Evolutionary conservation across 2,888 invertebrate species (phyloP).

Genomic region (Drosophila engyochracea): DNA sequence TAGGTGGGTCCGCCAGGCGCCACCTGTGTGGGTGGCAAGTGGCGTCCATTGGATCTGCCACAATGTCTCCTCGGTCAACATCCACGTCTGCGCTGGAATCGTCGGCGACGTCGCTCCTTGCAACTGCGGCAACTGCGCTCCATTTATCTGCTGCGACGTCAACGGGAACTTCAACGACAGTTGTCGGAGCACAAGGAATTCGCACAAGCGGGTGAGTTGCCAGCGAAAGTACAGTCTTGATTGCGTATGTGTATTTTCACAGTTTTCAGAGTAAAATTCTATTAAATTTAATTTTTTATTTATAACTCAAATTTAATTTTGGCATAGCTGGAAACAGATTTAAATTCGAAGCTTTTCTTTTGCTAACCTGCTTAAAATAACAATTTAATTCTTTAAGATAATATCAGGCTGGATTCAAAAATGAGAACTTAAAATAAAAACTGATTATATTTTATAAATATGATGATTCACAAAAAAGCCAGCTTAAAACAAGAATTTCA

Average conservation of each 20-base stretch:
- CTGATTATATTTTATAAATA: too few species aligned
- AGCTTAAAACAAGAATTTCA: background rate
- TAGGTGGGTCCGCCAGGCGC: constrained; percentile 95
- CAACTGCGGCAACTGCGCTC: constrained; percentile 81
- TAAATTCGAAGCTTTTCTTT: background rate
- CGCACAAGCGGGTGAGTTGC: constrained; percentile 13
- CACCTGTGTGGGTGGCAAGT: constrained; percentile 96
- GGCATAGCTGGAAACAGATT: background rate
- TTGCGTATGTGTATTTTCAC: background rate
- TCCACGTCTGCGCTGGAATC: constrained; percentile 93
- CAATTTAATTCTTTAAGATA: background rate
- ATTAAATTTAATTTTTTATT: background rate
- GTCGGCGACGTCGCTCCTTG: constrained; percentile 87
- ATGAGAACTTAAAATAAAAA: too few species aligned
- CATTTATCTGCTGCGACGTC: constrained; percentile 76
- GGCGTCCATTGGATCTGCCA: constrained; percentile 96
- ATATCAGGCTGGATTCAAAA: too few species aligned
- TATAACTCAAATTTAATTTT: background rate
- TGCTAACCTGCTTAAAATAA: background rate
- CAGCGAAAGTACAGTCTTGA: background rate
- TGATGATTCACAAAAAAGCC: too few species aligned
- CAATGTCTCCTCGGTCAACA: constrained; percentile 94
- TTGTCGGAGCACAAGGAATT: constrained; percentile 50
- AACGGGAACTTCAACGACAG: constrained; percentile 69
- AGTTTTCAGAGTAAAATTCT: background rate